phyloP scores from a whole-genome alignment of 2,797 vertebrate genomes.

The Lacerta viridis region DNA sequence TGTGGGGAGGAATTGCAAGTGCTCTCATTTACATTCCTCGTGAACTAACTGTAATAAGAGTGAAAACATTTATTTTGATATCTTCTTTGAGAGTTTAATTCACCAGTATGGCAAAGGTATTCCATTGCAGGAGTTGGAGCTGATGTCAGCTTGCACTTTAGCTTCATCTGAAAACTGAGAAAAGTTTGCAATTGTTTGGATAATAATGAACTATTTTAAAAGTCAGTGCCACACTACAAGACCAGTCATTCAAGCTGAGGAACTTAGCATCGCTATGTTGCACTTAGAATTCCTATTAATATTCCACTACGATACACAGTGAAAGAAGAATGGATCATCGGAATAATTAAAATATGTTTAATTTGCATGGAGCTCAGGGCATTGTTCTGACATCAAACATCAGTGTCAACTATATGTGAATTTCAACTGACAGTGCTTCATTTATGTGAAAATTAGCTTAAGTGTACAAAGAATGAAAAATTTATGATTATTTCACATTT shows the following conservation, averaged over 20 bases:
- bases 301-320: conserved; percentile 72
- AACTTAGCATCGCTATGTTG: conserved; percentile 61
- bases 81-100: not conserved
- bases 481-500: conserved; percentile 92
- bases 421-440: conserved; percentile 89
- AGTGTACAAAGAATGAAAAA: conserved; percentile 93
- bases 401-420: conserved; percentile 87
- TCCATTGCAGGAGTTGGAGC: not conserved
- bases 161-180: conserved; percentile 31
- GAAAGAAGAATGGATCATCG: conserved; percentile 71
- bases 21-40: not conserved
- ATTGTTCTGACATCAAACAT: conserved; percentile 92
- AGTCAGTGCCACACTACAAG: conserved; percentile 41
- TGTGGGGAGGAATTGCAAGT: not conserved
- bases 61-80: not conserved
- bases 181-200: conserved; percentile 51
- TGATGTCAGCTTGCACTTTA: not conserved
- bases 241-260: conserved; percentile 25
- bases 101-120: conserved; percentile 7
- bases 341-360: conserved; percentile 81
- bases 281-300: conserved; percentile 74
- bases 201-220: conserved; percentile 34
- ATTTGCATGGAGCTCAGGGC: conserved; percentile 86
- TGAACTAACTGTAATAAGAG: not conserved
- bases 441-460: conserved; percentile 93